Conservation (phyloP, 2,888 invertebrate genomes). For the Bruchidius siliquastri region DNA sequence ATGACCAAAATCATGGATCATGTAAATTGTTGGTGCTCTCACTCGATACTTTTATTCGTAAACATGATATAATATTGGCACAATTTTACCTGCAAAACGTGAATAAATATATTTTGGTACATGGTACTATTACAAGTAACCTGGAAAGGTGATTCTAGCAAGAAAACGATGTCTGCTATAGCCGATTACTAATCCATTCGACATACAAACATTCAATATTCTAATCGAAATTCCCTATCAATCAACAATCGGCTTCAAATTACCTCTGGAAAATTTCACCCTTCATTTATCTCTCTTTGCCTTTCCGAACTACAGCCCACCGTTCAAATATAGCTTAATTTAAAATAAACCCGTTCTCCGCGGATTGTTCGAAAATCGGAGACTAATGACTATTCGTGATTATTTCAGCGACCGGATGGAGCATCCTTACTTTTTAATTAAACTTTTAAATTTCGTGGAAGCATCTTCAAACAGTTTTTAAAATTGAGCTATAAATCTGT, state of each 20-base stretch:
- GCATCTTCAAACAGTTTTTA: conserved; percentile 17
- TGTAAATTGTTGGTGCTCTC: too few species aligned
- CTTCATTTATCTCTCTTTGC: background rate
- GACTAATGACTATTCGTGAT: background rate
- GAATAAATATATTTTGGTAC: too few species aligned
- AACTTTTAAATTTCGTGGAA: conserved; percentile 18
- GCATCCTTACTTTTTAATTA: conserved; percentile 18
- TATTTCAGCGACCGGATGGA: background rate
- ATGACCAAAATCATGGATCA: too few species aligned
- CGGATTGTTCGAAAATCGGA: background rate
- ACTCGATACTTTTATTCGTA: too few species aligned
- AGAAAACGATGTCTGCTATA: background rate
- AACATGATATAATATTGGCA: too few species aligned
- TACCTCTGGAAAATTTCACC: background rate
- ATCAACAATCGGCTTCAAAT: background rate
- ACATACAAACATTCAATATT: background rate
- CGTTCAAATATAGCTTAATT: background rate
- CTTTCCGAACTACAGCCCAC: background rate
- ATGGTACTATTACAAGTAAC: too few species aligned
- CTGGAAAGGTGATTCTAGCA: too few species aligned
- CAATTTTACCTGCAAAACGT: too few species aligned
- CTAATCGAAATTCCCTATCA: background rate
- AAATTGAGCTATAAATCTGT: conserved; percentile 25
- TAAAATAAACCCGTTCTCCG: background rate
- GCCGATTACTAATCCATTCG: background rate